Base-by-base conservation (phyloP, 1,140 invertebrate species). In the Laupala kohalensis region DNA sequence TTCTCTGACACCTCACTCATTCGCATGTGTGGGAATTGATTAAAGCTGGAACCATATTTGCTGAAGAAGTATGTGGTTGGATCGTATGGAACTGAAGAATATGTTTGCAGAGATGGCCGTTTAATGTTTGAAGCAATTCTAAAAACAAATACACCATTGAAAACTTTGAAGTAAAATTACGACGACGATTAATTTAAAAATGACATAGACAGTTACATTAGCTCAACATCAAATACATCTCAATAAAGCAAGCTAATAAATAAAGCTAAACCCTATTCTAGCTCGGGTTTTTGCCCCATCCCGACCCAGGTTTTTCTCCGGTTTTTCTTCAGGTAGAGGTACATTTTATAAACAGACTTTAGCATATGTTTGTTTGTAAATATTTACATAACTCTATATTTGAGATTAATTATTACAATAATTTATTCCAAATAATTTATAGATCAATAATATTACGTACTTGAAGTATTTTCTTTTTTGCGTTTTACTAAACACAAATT, bases 11-110 rank as follows among this genome's bases (percentile, higher is more conserved):
- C 86, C 66, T 90, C 87, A 13, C 85, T 86, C 64, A 89, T 88
- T 67, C 88, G 82, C 86, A 92, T 89, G 72, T 92, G 89, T 0
- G 90, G 89, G 77, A 92, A 92, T 78, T 93, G 91, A 81, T 93
- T 92, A 74, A 97, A 97, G 78, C 92, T 95, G 0, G 95, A 96
- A 24, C 95, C 95, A 77, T 92, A 94, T 77, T 94, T 94, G 67
- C 90, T 88, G 76, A 97, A 97, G 79, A 95, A 96, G 78, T 95
- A 91, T 12, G 87, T 89, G 0, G 88, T 88, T 2, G 92, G 87
- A 81, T 96, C 92, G 75, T 92, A 91, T 2, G 88, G 86, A 5
- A 88, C 84, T 0, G 86, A 87, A 75, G 84, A 84, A 73, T 89
- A 88, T 37, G 86, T 87, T 28, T 89, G 86, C 1, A 88, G 76